These are phyloP conservation scores for Eunapius fragilis DNA, from an alignment of 37 sponge, comb jelly and placozoan genomes.

Conservation along the genomic window DNA sequence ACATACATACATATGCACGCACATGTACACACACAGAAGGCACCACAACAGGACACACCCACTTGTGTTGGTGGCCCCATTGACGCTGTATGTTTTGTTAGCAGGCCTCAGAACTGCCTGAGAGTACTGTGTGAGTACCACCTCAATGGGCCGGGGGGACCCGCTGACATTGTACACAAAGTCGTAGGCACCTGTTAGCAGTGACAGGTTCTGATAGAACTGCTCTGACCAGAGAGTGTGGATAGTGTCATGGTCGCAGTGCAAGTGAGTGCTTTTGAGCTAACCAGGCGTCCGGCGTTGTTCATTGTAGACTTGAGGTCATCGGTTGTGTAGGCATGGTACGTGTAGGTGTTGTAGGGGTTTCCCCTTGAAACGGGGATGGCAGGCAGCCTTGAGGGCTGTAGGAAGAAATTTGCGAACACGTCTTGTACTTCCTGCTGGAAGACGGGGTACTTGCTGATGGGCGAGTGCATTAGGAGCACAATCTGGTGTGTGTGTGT, in stretches of 20 bases:
- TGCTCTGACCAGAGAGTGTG: too few species aligned
- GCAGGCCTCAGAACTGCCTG: slow-evolving; percentile 12
- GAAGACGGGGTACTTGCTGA: neutral
- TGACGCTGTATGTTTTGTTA: slow-evolving; percentile 1
- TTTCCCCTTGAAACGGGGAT: neutral
- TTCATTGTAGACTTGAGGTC: neutral
- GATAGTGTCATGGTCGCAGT: neutral
- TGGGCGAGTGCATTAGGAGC: neutral
- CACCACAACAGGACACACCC: neutral
- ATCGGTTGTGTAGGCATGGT: neutral
- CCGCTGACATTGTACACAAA: neutral
- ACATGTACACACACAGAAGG: too few species aligned
- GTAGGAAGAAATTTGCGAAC: neutral
- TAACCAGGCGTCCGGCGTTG: neutral
- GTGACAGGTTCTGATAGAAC: neutral
- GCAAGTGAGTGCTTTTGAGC: neutral
- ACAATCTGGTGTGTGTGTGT: too few species aligned
- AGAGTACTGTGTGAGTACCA: slow-evolving; percentile 28
- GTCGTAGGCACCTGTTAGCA: slow-evolving; percentile 46
- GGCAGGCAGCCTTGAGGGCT: neutral
- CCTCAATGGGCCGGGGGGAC: slow-evolving; percentile 8
- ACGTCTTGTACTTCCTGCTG: neutral
- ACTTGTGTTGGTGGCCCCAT: slow-evolving; percentile 9
- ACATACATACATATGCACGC: too few species aligned
- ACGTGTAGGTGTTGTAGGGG: neutral